phyloP scores from a whole-genome alignment of 2,797 vertebrate species.

The Peromyscus aztecus region DNA sequence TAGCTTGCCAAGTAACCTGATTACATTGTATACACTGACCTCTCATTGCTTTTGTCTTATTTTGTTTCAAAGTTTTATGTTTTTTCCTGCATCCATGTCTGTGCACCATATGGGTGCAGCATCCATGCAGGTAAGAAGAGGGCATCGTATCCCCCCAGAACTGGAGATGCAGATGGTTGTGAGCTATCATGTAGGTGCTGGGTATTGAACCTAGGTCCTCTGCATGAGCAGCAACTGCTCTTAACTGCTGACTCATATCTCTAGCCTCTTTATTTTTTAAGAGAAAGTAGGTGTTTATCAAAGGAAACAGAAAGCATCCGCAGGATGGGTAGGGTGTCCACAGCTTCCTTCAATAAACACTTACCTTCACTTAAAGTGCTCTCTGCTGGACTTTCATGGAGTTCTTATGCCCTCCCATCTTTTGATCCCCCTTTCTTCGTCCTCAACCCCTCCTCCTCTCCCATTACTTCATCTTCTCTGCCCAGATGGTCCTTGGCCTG shows the following conservation, averaged over 20 bases:
- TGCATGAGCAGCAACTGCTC: too few species aligned
- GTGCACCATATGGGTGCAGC: background rate
- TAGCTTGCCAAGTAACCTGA: background rate
- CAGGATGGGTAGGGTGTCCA: background rate
- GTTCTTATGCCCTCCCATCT: background rate
- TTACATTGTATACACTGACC: background rate
- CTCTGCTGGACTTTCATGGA: background rate
- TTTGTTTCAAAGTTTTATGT: background rate
- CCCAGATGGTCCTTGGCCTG: constrained; percentile 21
- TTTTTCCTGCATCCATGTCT: background rate
- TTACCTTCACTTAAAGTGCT: background rate
- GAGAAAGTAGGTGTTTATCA: background rate
- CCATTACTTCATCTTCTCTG: background rate
- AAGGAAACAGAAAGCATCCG: background rate
- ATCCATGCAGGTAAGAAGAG: background rate
- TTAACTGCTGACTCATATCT: background rate
- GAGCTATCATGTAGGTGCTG: too few species aligned
- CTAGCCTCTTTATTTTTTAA: background rate
- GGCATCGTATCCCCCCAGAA: background rate
- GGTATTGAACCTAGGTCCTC: background rate
- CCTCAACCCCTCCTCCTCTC: background rate
- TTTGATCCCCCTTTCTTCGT: background rate
- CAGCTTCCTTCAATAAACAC: background rate
- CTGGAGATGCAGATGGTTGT: background rate
- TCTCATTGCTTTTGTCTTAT: background rate